Evolutionary conservation across 2,113 vertebrate genomes (phyloP).

Genomic region (Nycticorax nycticorax): DNA sequence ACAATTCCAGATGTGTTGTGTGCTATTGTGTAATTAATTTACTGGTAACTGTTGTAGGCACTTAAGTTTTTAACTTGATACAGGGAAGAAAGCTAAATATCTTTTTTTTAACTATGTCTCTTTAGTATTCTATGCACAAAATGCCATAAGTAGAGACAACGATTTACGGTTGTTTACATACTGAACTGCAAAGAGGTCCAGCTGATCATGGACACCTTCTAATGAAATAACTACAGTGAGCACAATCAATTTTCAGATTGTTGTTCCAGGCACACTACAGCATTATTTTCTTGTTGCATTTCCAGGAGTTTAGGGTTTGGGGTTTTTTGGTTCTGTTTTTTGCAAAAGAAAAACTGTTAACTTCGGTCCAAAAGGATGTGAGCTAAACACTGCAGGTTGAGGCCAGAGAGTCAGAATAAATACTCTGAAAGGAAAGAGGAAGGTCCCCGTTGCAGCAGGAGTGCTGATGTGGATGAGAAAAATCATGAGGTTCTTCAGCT

Average conservation of each 20-base stretch:
- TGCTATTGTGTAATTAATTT: background rate
- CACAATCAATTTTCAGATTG: background rate
- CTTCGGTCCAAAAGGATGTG: rapidly evolving
- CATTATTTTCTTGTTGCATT: background rate
- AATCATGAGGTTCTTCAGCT: background rate
- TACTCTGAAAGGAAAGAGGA: background rate
- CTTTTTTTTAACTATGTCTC: too few species aligned
- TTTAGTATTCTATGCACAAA: background rate
- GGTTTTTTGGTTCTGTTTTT: background rate
- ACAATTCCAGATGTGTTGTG: background rate
- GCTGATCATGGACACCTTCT: background rate
- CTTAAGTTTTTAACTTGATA: background rate
- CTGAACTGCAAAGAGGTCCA: background rate
- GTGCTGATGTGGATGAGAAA: background rate
- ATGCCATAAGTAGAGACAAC: background rate
- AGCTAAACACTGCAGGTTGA: background rate
- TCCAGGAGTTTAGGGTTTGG: background rate
- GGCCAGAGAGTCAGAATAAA: background rate
- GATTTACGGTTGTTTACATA: too few species aligned
- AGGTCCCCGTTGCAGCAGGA: background rate
- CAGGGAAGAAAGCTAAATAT: background rate
- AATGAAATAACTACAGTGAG: background rate
- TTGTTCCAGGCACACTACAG: background rate
- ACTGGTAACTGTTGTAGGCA: rapidly evolving
- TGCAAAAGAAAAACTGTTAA: background rate